A percentile compares a stretch with the other conserved stretches of the same genome.
These are phyloP conservation scores for Patiria miniata DNA, from an alignment of 35 echinoderm and acorn worm genomes.

Conservation along the genomic window DNA sequence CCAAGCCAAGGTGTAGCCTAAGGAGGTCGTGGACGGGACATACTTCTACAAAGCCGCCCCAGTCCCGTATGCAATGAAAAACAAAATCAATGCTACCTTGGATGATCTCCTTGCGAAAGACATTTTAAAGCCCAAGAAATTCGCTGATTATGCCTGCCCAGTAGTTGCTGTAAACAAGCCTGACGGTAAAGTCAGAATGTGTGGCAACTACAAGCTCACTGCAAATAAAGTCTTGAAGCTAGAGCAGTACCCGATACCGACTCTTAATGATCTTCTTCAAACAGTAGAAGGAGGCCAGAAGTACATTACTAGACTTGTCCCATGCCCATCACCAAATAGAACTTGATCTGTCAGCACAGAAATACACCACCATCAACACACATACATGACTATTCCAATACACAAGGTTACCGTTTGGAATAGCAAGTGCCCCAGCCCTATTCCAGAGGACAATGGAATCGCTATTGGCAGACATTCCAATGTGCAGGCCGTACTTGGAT, in stretches of 20 bases:
- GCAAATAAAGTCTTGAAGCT: conserved; percentile 34
- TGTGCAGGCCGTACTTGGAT: too few relatives aligned
- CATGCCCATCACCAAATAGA: conserved; percentile 67
- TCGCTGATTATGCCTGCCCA: conserved; percentile 39
- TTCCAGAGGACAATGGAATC: background rate
- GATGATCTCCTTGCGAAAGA: conserved; percentile 30
- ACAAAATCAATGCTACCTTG: background rate
- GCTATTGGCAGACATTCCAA: too few relatives aligned
- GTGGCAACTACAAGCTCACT: conserved; percentile 68
- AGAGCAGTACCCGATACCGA: conserved; percentile 64
- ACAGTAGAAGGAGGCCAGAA: conserved; percentile 29
- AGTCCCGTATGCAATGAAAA: too few relatives aligned
- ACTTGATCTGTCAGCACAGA: conserved; percentile 34
- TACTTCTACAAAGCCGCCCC: too few relatives aligned
- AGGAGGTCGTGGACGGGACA: too few relatives aligned
- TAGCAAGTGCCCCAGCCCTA: conserved; percentile 60
- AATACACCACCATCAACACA: conserved; percentile 66
- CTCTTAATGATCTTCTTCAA: conserved; percentile 43
- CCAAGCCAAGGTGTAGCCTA: too few relatives aligned
- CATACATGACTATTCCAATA: background rate
- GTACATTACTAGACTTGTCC: conserved; percentile 59
- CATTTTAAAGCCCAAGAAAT: conserved; percentile 35
- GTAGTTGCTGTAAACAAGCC: conserved; percentile 19
- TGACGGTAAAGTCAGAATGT: conserved; percentile 23
- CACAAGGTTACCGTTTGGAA: conserved; percentile 65